Evolutionary conservation across 1,140 invertebrate species (phyloP), one percentile per base, ranked within the genome.

Genomic region (Euura lappo): DNA sequence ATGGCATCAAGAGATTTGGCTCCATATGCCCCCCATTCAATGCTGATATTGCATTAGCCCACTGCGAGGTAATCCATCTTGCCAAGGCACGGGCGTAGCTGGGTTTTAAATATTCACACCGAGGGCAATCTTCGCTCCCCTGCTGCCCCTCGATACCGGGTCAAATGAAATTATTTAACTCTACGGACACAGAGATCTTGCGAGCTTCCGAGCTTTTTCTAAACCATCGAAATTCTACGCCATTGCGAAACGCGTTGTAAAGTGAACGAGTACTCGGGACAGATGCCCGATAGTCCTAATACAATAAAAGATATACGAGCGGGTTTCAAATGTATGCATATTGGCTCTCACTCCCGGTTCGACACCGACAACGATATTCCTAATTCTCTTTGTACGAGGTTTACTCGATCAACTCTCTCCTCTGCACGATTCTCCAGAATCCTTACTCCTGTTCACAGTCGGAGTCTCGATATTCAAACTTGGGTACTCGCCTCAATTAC

Each of bases 1-100:
- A 86, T 86, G 80, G 83, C 79, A 85, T 85, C 79, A 82, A 84
- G 79, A 83, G 83, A 86, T 84, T 84, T 85, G 73, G 72, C 66
- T 80, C 79, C 78, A 78, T 81, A 80, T 80, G 79, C 73, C 76
- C 13, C 72, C 69, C 75, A 69, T 71, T 70, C 70, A 28, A 28
- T 28, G 66, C 8, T 60, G 10, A 46, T 60, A 47, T 73, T 73
- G 44, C 77, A 79, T 82, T 82, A 81, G 75, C 74, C 71, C 75
- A 74, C 70, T 71, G 73, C 77, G 75, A 80, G 72, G 72, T 75
- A 74, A 80, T 79, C 70, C 69, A 43, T 46, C 51, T 60, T 71
- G 51, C 8, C 64, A 45, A 46, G 66, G 3, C 78, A 81, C 10
- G 76, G 79, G 76, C 78, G 77, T 78, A 73, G 70, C 2, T 60